A percentile compares a stretch with the other conserved stretches of the same genome.
phyloP scores from a whole-genome alignment of 1,140 invertebrate genomes.

The Galleria mellonella region DNA sequence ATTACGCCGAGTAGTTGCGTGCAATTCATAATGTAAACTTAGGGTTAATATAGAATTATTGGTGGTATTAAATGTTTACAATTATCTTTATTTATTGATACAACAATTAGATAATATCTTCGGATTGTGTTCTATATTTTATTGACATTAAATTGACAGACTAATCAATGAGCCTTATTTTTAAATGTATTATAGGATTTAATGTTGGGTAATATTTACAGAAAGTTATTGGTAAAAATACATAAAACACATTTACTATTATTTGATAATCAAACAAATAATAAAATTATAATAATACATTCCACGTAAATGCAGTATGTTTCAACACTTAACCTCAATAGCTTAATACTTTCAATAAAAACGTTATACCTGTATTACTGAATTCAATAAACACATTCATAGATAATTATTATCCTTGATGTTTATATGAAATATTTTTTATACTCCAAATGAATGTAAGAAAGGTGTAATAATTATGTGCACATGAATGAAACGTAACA shows the following conservation, averaged over 20 bases:
- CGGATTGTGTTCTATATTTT: neutral
- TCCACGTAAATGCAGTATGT: slow-evolving; percentile 27
- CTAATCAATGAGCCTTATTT: slow-evolving; percentile 28
- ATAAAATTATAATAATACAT: slow-evolving; percentile 1
- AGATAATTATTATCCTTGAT: neutral
- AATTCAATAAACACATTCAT: neutral
- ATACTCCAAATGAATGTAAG: slow-evolving; percentile 2
- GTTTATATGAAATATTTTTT: neutral
- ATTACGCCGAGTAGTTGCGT: slow-evolving; percentile 41
- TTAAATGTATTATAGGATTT: slow-evolving; percentile 9
- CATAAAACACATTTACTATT: too few relatives aligned
- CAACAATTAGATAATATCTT: too few relatives aligned
- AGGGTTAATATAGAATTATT: too few relatives aligned
- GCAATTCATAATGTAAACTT: slow-evolving; percentile 1
- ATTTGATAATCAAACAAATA: too few relatives aligned
- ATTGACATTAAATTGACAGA: slow-evolving; percentile 28
- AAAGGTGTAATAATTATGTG: slow-evolving; percentile 33
- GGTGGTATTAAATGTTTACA: too few relatives aligned
- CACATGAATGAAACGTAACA: slow-evolving; percentile 65
- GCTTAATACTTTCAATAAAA: slow-evolving; percentile 34
- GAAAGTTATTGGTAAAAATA: neutral
- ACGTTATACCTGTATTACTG: slow-evolving; percentile 10
- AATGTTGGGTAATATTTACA: neutral
- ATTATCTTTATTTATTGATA: too few relatives aligned
- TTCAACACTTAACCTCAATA: slow-evolving; percentile 70